These are phyloP conservation scores for Chouioia cunea DNA, from an alignment of 2,888 invertebrate species.

Conservation along the genomic window DNA sequence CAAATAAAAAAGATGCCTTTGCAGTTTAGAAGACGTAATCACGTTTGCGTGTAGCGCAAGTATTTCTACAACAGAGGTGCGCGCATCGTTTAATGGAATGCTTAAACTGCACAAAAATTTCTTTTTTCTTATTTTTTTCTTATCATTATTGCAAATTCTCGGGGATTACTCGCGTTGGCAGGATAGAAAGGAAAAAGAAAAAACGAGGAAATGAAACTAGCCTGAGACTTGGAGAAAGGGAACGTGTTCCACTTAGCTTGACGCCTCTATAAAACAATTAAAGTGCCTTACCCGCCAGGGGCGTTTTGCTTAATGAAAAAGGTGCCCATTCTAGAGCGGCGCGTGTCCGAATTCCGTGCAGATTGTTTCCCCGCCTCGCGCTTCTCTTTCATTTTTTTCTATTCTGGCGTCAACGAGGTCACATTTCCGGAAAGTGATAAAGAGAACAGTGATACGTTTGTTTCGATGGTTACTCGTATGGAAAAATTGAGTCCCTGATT, in stretches of 20 bases:
- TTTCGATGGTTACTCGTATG: background rate
- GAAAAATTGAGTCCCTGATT: constrained; percentile 12
- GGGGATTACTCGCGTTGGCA: background rate
- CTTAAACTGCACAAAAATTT: constrained; percentile 8
- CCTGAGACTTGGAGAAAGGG: constrained; percentile 17
- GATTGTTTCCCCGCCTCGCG: constrained; percentile 26
- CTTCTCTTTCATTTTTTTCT: background rate
- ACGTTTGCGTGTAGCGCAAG: constrained; percentile 5
- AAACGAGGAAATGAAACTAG: constrained; percentile 30
- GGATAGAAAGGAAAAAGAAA: background rate
- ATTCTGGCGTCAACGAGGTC: background rate
- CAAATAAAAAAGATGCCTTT: constrained; percentile 3
- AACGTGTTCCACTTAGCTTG: constrained; percentile 41
- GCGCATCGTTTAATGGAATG: background rate
- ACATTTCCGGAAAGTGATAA: background rate
- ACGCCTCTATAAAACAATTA: constrained; percentile 45
- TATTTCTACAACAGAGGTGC: background rate
- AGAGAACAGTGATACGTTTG: constrained; percentile 6
- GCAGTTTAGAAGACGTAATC: constrained; percentile 9
- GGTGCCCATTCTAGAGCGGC: constrained; percentile 39
- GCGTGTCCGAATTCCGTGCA: constrained; percentile 33
- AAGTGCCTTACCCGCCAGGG: constrained; percentile 36
- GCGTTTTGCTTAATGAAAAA: constrained; percentile 47
- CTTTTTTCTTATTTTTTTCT: background rate
- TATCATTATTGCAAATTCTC: constrained; percentile 22